phyloP scores from a whole-genome alignment of 2,113 vertebrate species.

The Vidua macroura region DNA sequence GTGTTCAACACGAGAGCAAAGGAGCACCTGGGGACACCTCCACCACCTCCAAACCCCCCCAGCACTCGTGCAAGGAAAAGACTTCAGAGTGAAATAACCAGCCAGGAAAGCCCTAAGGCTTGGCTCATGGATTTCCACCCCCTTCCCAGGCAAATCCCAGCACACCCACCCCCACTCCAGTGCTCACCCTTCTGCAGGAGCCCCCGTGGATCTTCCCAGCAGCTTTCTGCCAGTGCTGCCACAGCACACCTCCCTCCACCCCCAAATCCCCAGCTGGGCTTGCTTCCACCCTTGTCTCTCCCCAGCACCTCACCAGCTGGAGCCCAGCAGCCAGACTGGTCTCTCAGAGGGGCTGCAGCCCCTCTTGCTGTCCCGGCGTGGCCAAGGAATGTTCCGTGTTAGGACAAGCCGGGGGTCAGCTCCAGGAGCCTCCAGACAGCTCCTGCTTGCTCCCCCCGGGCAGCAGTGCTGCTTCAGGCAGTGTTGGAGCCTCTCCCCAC shows the following conservation, averaged over 20 bases:
- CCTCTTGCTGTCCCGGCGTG: accelerated
- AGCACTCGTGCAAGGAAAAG: not conserved
- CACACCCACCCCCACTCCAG: accelerated
- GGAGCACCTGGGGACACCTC: not conserved
- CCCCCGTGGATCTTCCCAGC: not conserved
- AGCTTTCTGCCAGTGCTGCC: not conserved
- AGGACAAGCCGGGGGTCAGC: accelerated
- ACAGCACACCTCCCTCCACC: accelerated
- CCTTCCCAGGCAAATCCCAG: not conserved
- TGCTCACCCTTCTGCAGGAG: not conserved
- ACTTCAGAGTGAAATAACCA: not conserved
- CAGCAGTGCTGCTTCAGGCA: no score
- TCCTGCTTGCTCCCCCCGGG: not conserved
- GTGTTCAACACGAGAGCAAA: not conserved
- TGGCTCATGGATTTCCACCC: not conserved
- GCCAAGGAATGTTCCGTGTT: accelerated
- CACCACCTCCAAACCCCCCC: not conserved
- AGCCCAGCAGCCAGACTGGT: not conserved
- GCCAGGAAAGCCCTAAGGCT: not conserved
- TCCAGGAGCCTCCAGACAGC: accelerated
- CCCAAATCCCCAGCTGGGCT: accelerated
- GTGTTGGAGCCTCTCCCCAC: not conserved
- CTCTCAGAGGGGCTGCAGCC: not conserved
- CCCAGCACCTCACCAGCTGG: not conserved
- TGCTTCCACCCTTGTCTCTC: not conserved